These are phyloP conservation scores for Lepidocyrtinus sp. DNA, from an alignment of 2,888 invertebrate species.

Conservation along the genomic window DNA sequence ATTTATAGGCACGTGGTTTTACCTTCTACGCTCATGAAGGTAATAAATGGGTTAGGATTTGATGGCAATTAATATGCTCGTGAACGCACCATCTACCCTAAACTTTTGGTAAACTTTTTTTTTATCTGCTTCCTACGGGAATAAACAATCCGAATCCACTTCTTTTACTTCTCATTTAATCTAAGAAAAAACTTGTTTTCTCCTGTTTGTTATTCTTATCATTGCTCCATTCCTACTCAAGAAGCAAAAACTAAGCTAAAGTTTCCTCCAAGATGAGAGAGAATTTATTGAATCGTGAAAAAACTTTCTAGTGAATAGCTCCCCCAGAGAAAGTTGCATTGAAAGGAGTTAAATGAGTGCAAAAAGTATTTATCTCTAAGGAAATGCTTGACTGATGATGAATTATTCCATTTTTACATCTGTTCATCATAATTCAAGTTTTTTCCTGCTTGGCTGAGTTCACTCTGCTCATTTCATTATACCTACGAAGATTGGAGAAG, in stretches of 20 bases:
- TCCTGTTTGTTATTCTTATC: constrained; percentile 19
- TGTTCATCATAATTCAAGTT: constrained; percentile 37
- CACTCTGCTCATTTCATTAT: background rate
- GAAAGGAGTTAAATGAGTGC: constrained; percentile 24
- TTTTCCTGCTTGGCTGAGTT: constrained; percentile 4
- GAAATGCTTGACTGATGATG: constrained; percentile 30
- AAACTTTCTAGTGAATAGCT: background rate
- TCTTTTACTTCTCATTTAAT: constrained; percentile 4
- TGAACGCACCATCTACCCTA: background rate
- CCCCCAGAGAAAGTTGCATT: background rate
- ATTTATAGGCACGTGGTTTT: background rate
- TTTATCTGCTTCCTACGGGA: background rate
- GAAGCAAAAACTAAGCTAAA: background rate
- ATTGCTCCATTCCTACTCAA: constrained; percentile 3
- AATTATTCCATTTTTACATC: constrained; percentile 30
- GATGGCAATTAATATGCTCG: constrained; percentile 18
- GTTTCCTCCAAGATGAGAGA: background rate
- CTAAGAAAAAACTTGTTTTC: constrained; percentile 2
- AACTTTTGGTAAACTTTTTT: background rate
- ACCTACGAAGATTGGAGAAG: constrained; percentile 12
- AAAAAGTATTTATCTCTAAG: constrained; percentile 12
- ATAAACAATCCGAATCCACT: constrained; percentile 11
- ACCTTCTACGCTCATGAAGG: background rate
- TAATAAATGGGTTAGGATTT: constrained; percentile 3
- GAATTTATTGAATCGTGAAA: constrained; percentile 14